Percentiles rank a stretch among this genome's conserved stretches.
phyloP scores from a whole-genome alignment of 2,888 invertebrate genomes.

The Trichacis sp. region DNA sequence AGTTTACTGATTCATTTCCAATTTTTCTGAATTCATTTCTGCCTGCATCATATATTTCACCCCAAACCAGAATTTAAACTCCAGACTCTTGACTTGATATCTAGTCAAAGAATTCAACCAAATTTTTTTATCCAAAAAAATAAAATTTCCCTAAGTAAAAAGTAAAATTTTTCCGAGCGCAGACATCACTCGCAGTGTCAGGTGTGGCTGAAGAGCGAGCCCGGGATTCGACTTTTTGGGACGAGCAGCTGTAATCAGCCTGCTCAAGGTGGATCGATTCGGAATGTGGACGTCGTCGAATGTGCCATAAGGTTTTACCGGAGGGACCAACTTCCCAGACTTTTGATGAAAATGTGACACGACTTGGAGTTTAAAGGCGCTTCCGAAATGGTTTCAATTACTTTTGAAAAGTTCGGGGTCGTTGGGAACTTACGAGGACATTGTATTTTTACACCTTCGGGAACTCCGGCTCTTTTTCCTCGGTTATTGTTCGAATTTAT shows the following conservation, averaged over 20 bases:
- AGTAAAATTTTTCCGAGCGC: too few species aligned
- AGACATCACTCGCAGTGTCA: background rate
- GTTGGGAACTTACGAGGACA: background rate
- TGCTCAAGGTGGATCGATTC: too few species aligned
- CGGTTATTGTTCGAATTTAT: background rate
- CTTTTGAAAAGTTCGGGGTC: background rate
- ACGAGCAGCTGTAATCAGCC: too few species aligned
- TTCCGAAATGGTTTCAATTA: background rate
- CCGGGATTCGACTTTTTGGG: too few species aligned
- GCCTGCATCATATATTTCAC: too few species aligned
- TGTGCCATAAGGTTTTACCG: background rate
- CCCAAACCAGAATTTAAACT: too few species aligned
- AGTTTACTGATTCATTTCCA: too few species aligned
- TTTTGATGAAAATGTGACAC: constrained; percentile 1
- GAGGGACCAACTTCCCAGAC: background rate
- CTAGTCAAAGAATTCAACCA: too few species aligned
- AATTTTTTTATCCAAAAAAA: too few species aligned
- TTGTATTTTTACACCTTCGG: background rate
- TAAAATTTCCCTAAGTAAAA: background rate
- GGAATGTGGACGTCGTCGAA: background rate
- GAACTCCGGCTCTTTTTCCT: background rate
- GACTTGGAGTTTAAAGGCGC: background rate
- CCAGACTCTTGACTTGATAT: too few species aligned
- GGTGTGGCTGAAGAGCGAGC: background rate
- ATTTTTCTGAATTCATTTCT: too few species aligned